Evolutionary conservation across 2,113 vertebrate genomes (phyloP), one percentile per base, ranked within the genome.

Genomic region (Cettia cetti): DNA sequence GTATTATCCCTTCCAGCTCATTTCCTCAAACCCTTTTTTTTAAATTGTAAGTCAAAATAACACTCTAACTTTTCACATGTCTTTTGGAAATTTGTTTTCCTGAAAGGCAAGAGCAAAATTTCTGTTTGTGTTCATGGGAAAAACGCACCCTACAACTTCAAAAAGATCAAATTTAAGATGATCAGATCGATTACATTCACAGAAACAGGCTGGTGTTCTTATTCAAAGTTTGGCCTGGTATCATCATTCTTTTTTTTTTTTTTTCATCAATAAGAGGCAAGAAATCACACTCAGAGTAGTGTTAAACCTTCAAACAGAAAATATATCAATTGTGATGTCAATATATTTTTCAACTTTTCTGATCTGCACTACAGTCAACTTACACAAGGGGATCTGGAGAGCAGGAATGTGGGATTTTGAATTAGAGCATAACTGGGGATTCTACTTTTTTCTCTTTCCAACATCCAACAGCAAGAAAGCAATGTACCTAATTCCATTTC

Each of bases 381-480:
- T 56, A 31, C 3, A 33, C 21, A 72, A 89, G 31, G 5, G 31
- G 33, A 64, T 64, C 9, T 6, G 2, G 61, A 69, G 37, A 83
- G 4, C 64, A 65, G 21, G 11, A 45, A 15, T 28, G 20, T 71
- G 14, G 18, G 18, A 56, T 45, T 72, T 53, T 42, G 42, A 45
- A 39, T 50, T 2, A 1, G 11, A 57, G 8, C 6, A 13, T 0
- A 0, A 28, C 2, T 18, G 4, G 5, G 11, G 10, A 57, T 27
- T 19, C 16, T 81, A 4, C 47, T 60, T 66, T 59, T 87, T 87
- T 74, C 31, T 17, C 2, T 44, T 89, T 66, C 45, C 16, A 31
- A 0, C 23, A 47, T 59, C 42, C 21, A 65, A 27, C 16, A 15
- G 10, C 44, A 80, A 63, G 84, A 71, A 80, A 80, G 11, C 3